These are phyloP conservation scores for Lacerta viridis DNA, from an alignment of 2,797 vertebrate genomes.

Conservation along the genomic window DNA sequence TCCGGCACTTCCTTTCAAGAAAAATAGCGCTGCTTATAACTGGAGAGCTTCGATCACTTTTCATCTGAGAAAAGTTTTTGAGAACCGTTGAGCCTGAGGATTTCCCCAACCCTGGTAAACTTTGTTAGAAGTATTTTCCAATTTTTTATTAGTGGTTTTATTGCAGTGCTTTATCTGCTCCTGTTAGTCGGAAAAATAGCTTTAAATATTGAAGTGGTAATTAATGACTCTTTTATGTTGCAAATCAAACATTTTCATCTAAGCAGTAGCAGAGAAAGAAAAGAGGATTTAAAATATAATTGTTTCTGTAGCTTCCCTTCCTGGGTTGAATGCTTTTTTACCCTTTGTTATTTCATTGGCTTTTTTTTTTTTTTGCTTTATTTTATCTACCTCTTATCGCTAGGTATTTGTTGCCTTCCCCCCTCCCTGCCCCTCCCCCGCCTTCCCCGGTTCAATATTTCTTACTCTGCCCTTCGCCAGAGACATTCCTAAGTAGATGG, in stretches of 20 bases:
- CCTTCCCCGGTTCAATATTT: slow-evolving; percentile 70
- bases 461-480: slow-evolving; percentile 78
- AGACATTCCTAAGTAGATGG: slow-evolving; percentile 86
- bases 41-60: neutral
- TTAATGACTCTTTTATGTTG: slow-evolving; percentile 87
- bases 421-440: slow-evolving; percentile 48
- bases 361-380: slow-evolving; percentile 60
- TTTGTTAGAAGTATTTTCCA: slow-evolving; percentile 82
- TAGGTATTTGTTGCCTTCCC: slow-evolving; percentile 68
- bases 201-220: slow-evolving; percentile 88
- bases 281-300: slow-evolving; percentile 76
- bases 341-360: slow-evolving; percentile 61
- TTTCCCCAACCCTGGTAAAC: slow-evolving; percentile 75
- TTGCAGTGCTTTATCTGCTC: slow-evolving; percentile 83
- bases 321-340: slow-evolving; percentile 66
- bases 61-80: neutral
- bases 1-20: no score
- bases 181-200: slow-evolving; percentile 84
- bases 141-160: slow-evolving; percentile 85
- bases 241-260: slow-evolving; percentile 85
- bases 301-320: slow-evolving; percentile 70
- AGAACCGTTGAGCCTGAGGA: slow-evolving; percentile 51
- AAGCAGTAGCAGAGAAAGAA: slow-evolving; percentile 67
- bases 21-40: neutral
- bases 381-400: slow-evolving; percentile 66